These are phyloP conservation scores for Cheilosia vulpina DNA, from an alignment of 2,888 invertebrate genomes.

Conservation along the genomic window DNA sequence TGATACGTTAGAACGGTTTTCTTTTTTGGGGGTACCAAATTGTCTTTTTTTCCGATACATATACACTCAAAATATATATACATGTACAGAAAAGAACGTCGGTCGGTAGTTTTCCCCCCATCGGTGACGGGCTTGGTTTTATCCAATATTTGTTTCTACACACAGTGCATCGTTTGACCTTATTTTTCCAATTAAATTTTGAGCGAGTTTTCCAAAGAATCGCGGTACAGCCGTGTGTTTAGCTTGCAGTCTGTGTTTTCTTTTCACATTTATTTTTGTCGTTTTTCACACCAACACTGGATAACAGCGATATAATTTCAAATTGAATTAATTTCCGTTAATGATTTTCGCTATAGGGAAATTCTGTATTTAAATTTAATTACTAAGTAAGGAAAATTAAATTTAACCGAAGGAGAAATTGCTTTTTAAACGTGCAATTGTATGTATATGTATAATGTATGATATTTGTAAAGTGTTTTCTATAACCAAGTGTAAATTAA, in stretches of 20 bases:
- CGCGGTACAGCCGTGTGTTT: not conserved
- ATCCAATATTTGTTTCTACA: too few relatives aligned
- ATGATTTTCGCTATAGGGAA: conserved; percentile 2
- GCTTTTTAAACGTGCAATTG: not conserved
- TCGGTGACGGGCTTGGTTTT: not conserved
- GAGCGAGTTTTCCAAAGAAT: not conserved
- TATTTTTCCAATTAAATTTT: not conserved
- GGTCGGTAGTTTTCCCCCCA: not conserved
- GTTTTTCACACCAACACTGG: not conserved
- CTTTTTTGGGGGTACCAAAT: conserved; percentile 40
- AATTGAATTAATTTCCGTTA: not conserved
- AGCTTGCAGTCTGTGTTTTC: not conserved
- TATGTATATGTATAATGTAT: not conserved
- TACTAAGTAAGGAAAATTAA: not conserved
- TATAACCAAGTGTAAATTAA: conserved; percentile 10
- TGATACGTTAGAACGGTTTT: conserved; percentile 70
- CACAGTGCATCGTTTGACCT: not conserved
- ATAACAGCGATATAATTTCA: not conserved
- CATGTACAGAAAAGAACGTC: not conserved
- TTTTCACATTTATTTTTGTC: not conserved
- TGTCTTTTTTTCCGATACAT: conserved; percentile 29
- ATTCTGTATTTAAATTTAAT: not conserved
- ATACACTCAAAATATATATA: conserved; percentile 3
- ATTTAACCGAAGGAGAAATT: not conserved
- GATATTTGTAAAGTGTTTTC: conserved; percentile 11